phyloP scores from a whole-genome alignment of 2,113 vertebrate genomes.

The Astur gentilis region DNA sequence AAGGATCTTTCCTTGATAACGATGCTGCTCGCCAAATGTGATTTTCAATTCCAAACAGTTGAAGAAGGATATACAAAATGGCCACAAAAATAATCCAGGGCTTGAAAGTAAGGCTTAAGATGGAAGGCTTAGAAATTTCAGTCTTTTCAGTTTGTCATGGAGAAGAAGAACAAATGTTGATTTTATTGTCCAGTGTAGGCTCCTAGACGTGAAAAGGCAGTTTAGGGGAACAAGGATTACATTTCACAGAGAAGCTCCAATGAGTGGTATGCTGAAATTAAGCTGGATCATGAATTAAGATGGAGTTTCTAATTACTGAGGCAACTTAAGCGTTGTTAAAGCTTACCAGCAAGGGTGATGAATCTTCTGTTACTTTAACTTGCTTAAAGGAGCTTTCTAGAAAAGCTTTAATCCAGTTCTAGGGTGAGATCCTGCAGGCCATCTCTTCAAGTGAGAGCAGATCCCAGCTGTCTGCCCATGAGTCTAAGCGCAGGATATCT shows the following conservation, averaged over 20 bases:
- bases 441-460: not conserved
- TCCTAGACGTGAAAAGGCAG: not conserved
- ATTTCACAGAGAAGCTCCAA: not conserved
- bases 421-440: not conserved
- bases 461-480: not conserved
- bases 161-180: not conserved
- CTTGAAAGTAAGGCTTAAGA: not conserved
- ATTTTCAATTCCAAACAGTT: not conserved
- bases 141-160: not conserved
- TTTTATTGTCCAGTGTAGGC: not conserved
- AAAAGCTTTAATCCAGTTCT: not conserved
- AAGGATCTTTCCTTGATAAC: not conserved
- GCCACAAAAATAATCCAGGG: not conserved
- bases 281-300: not conserved
- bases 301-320: not conserved
- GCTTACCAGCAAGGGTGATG: not conserved
- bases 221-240: not conserved
- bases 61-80: not conserved
- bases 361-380: not conserved
- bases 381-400: not conserved
- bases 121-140: not conserved
- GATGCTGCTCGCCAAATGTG: fast-evolving
- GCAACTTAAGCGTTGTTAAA: fast-evolving
- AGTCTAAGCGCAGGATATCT: not conserved
- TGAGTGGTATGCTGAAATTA: not conserved